Conservation (phyloP, 1,140 invertebrate genomes). For the Mycetomoellerius zeteki region DNA sequence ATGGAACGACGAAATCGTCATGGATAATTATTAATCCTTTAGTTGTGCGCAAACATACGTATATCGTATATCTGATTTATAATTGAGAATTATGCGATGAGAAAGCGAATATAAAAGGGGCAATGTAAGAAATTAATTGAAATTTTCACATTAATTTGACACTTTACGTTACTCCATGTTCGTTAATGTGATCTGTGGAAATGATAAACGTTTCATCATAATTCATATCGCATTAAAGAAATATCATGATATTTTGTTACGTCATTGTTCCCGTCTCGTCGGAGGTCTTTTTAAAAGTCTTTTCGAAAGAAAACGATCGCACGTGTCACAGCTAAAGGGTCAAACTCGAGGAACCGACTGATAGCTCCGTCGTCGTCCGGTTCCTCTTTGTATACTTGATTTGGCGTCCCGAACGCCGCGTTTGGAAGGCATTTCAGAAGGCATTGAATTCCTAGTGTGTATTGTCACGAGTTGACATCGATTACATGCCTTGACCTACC, state of each 20-base stretch:
- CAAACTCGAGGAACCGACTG: slow-evolving; percentile 46
- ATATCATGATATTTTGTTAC: neutral
- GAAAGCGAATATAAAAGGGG: neutral
- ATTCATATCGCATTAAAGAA: slow-evolving; percentile 27
- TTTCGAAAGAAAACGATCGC: neutral
- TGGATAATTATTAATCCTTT: neutral
- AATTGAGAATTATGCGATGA: neutral
- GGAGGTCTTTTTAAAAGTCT: neutral
- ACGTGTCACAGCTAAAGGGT: slow-evolving; percentile 17
- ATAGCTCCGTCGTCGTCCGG: slow-evolving; percentile 47
- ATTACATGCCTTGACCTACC: slow-evolving; percentile 78
- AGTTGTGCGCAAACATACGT: neutral
- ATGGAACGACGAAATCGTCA: slow-evolving; percentile 4
- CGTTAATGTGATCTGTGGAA: neutral
- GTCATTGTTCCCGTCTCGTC: neutral
- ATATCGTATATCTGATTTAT: too few relatives aligned
- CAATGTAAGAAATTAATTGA: neutral
- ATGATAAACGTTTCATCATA: neutral
- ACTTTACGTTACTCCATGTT: neutral
- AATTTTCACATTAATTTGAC: neutral
- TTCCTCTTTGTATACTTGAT: slow-evolving; percentile 74
- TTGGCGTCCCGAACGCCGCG: slow-evolving; percentile 82
- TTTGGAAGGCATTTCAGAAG: slow-evolving; percentile 85
- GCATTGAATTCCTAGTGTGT: slow-evolving; percentile 84
- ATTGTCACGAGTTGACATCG: slow-evolving; percentile 83